Evolutionary conservation across 2,797 vertebrate species (phyloP), one percentile per base, ranked within the genome.

Genomic region (Thamnophis elegans): DNA sequence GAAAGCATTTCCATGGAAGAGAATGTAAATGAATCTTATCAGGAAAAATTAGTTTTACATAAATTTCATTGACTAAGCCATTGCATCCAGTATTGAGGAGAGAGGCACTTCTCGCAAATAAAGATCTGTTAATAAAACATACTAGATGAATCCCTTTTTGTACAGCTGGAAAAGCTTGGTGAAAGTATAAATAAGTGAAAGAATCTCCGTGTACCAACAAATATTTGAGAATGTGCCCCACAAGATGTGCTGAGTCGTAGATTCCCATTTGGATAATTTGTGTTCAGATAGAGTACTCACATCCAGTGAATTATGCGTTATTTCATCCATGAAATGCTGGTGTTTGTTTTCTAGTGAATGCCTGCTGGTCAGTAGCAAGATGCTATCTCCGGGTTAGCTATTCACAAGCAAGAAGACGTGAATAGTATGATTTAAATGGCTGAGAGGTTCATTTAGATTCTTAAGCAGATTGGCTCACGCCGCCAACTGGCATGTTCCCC

Each of bases 351-450:
- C 94, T 95, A 89, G 89, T 94, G 96, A 89, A 91, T 94, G 95
- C 95, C 91, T 91, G 28, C 82, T 85, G 73, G 92, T 25, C 0
- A 56, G 18, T 95, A 96, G 95, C 95, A 73, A 94, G 90, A 92
- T 93, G 91, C 89, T 96, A 96, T 94, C 94, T 60, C 0, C 85
- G 91, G 94, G 94, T 94, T 96, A 94, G 93, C 94, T 90, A 55
- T 90, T 91, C 94, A 90, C 91, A 95, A 95, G 54, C 92, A 94
- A 91, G 58, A 93, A 93, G 91, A 58, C 92, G 95, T 86, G 58
- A 94, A 96, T 95, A 89, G 92, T 93, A 92, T 95, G 90, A 96
- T 95, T 96, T 96, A 96, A 96, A 95, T 94, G 95, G 68, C 95
- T 93, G 88, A 94, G 94, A 96, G 93, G 94, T 94, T 96, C 42